These are phyloP conservation scores for Pachyrhynchus sulphureomaculatus DNA, from an alignment of 1,140 invertebrate species.

Conservation along the genomic window DNA sequence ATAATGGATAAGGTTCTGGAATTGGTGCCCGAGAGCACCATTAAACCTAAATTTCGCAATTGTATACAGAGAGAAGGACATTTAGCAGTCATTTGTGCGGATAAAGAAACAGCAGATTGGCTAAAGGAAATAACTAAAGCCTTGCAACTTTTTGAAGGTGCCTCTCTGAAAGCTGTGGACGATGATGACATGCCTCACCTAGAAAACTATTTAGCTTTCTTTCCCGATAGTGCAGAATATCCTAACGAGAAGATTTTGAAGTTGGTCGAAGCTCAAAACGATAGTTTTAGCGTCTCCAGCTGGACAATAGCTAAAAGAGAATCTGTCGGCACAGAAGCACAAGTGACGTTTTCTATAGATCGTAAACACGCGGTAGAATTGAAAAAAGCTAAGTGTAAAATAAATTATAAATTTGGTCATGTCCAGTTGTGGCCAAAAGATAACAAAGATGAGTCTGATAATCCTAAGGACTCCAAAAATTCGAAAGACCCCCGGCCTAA, in stretches of 20 bases:
- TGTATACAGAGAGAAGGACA: background rate
- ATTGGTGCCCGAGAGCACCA: background rate
- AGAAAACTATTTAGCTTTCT: background rate
- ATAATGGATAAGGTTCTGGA: background rate
- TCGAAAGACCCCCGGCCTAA: too few species aligned
- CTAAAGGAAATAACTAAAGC: background rate
- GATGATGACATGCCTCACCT: slow-evolving; percentile 2
- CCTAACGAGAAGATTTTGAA: background rate
- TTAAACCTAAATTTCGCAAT: slow-evolving; percentile 4
- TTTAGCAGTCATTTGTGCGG: slow-evolving; percentile 8
- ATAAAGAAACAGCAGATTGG: slow-evolving; percentile 7
- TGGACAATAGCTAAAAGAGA: background rate
- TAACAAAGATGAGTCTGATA: too few species aligned
- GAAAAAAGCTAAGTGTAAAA: too few species aligned
- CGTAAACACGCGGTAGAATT: background rate
- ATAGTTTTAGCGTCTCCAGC: background rate
- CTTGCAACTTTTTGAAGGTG: slow-evolving; percentile 1
- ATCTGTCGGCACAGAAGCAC: too few species aligned
- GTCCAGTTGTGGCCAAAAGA: too few species aligned
- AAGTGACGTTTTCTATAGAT: too few species aligned
- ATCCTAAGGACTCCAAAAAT: too few species aligned
- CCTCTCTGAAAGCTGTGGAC: slow-evolving; percentile 1
- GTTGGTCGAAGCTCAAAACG: background rate
- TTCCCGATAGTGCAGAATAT: background rate
- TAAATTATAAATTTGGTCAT: too few species aligned